Evolutionary conservation across 2,888 invertebrate species (phyloP).

Genomic region (Drosophila meridiana): DNA sequence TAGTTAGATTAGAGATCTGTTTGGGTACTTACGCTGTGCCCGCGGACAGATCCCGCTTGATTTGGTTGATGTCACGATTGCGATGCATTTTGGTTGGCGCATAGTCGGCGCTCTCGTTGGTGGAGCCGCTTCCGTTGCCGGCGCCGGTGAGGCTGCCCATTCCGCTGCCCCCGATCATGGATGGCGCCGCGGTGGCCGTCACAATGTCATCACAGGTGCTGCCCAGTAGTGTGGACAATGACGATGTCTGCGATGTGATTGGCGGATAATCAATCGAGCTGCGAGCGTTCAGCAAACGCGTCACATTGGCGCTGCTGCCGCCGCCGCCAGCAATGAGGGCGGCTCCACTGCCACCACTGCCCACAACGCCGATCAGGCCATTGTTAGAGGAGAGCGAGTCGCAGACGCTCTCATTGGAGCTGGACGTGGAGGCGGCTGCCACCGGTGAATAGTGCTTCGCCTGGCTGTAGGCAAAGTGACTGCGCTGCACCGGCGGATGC

Average conservation of each 20-base stretch:
- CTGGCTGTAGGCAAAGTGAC: conserved; percentile 81
- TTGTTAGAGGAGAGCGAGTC: conserved; percentile 88
- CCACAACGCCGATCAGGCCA: conserved; percentile 83
- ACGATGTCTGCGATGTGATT: conserved; percentile 81
- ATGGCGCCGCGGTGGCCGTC: conserved; percentile 78
- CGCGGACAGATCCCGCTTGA: conserved; percentile 83
- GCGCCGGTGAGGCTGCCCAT: conserved; percentile 61
- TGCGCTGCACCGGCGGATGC: conserved; percentile 78
- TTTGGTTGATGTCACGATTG: conserved; percentile 85
- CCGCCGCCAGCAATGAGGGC: conserved; percentile 31
- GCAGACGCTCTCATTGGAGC: conserved; percentile 94
- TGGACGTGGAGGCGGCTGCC: conserved; percentile 88
- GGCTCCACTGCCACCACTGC: conserved; percentile 27
- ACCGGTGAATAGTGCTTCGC: conserved; percentile 83
- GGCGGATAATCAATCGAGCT: conserved; percentile 82
- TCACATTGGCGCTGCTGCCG: conserved; percentile 46
- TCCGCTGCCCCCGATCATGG: conserved; percentile 76
- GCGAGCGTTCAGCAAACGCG: conserved; percentile 70
- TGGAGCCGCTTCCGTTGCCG: conserved; percentile 63
- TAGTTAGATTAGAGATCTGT: neutral
- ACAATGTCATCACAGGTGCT: conserved; percentile 83
- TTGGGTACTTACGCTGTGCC: conserved; percentile 83
- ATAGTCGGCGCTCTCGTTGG: conserved; percentile 75
- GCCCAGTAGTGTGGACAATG: conserved; percentile 79
- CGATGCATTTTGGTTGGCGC: conserved; percentile 87